Percentiles rank a stretch among this genome's conserved stretches.
Evolutionary conservation across 2,113 vertebrate species (phyloP).

Genomic region (Narcine bancroftii): DNA sequence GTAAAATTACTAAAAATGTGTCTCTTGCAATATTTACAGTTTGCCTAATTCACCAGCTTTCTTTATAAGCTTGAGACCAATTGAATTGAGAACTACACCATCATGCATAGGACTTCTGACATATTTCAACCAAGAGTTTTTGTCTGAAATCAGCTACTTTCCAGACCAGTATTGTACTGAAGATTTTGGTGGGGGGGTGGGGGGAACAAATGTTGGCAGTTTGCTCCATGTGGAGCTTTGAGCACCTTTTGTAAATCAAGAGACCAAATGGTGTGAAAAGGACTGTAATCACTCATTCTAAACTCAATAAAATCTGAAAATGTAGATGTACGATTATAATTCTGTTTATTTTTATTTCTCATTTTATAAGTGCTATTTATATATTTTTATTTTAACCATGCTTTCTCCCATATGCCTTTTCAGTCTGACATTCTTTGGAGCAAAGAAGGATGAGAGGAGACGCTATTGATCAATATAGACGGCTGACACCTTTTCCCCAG

Average conservation of each 20-base stretch:
- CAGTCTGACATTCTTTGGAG: neutral
- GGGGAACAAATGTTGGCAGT: neutral
- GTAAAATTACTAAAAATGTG: neutral
- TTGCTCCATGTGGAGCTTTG: neutral
- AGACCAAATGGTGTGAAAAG: constrained; percentile 20
- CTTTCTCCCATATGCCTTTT: neutral
- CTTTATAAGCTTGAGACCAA: neutral
- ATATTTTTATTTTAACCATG: neutral
- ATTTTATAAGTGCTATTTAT: too few species aligned
- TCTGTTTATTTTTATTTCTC: too few species aligned
- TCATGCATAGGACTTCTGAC: neutral
- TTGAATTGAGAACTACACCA: neutral
- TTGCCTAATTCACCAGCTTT: neutral
- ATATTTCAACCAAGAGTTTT: neutral
- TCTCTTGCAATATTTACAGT: neutral
- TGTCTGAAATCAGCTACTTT: constrained; percentile 22
- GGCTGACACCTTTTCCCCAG: too few species aligned
- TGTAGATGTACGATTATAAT: constrained; percentile 1
- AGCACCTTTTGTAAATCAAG: constrained; percentile 30
- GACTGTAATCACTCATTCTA: constrained; percentile 30
- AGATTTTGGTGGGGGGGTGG: neutral
- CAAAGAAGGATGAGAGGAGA: too few species aligned
- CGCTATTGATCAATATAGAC: too few species aligned
- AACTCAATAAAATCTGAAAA: constrained; percentile 31
- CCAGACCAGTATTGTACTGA: constrained; percentile 15